phyloP scores from a whole-genome alignment of 64 coral and sea anemone genomes.

The Platygyra sinensis region DNA sequence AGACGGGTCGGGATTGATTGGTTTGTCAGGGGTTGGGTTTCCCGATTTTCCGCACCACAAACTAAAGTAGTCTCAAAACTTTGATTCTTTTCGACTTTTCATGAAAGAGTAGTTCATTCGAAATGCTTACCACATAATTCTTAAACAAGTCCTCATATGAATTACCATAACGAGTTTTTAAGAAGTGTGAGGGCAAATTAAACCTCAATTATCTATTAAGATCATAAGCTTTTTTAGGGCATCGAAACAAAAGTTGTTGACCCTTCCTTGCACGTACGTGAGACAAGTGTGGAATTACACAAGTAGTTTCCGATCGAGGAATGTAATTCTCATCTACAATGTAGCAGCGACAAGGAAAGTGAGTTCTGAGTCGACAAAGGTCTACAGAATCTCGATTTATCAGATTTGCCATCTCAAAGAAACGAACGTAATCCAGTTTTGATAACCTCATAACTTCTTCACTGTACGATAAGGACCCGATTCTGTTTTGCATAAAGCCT shows the following conservation, averaged over 20 bases:
- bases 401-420: neutral
- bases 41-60: neutral
- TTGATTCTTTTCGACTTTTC: neutral
- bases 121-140: neutral
- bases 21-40: slow-evolving; percentile 20
- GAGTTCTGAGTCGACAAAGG: too few species aligned
- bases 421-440: neutral
- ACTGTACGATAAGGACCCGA: neutral
- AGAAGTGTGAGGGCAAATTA: neutral
- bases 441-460: slow-evolving; percentile 28
- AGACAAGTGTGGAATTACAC: neutral
- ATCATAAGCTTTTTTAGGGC: neutral
- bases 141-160: neutral
- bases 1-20: neutral
- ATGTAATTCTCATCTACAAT: neutral
- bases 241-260: neutral
- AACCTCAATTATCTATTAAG: slow-evolving; percentile 22
- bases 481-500: slow-evolving; percentile 26
- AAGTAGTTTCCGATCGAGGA: neutral
- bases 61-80: neutral
- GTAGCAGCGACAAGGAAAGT: neutral
- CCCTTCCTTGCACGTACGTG: neutral
- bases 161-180: slow-evolving; percentile 23
- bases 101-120: neutral
- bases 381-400: neutral